A percentile compares a stretch with the other conserved stretches of the same genome.
phyloP scores from a whole-genome alignment of 2,888 invertebrate species.

The Diloba caeruleocephala region DNA sequence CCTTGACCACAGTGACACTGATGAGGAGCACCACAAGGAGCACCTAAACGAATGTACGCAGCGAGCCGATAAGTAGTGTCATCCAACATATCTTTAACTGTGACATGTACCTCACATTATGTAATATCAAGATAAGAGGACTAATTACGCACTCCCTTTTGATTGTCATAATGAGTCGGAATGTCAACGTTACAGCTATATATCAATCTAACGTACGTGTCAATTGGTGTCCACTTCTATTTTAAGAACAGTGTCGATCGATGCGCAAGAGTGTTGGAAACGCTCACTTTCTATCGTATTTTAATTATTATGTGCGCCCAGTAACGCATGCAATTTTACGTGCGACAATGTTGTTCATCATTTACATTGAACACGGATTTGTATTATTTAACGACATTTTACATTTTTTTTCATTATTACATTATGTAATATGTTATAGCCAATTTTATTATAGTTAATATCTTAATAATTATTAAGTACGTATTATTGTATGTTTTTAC shows the following conservation, averaged over 20 bases:
- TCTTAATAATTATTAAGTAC: too few relatives aligned
- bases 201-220: slow-evolving; percentile 75
- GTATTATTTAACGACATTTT: too few relatives aligned
- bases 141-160: slow-evolving; percentile 22
- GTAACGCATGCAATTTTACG: slow-evolving; percentile 87
- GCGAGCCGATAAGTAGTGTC: too few relatives aligned
- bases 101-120: too few relatives aligned
- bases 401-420: slow-evolving; percentile 42
- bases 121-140: slow-evolving; percentile 1
- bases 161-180: slow-evolving; percentile 21
- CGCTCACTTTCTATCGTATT: slow-evolving; percentile 86
- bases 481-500: too few relatives aligned
- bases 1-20: too few relatives aligned
- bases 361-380: slow-evolving; percentile 74
- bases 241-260: slow-evolving; percentile 70
- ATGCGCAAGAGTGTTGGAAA: slow-evolving; percentile 73
- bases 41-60: too few relatives aligned
- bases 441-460: not conserved
- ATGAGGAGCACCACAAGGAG: too few relatives aligned
- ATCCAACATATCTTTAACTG: too few relatives aligned
- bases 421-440: not conserved
- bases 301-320: slow-evolving; percentile 86
- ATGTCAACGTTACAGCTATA: slow-evolving; percentile 56
- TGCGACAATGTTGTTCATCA: slow-evolving; percentile 80
- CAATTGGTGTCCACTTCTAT: slow-evolving; percentile 78